Evolutionary conservation across 1,140 invertebrate species (phyloP).

Genomic region (Micrasema minimum): DNA sequence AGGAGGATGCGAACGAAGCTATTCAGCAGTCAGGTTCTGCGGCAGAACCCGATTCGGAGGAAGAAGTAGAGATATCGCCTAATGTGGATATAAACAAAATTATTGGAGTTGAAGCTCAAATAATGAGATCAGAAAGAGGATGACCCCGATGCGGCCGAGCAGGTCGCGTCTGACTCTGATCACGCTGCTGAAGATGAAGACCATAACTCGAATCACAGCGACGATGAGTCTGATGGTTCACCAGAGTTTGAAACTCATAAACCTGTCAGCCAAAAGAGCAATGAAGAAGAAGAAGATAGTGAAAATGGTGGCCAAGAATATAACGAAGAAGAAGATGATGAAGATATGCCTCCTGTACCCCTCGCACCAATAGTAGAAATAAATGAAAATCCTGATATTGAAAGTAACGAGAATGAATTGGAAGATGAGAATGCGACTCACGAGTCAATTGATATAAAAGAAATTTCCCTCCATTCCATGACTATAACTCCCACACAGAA

Average conservation of each 20-base stretch:
- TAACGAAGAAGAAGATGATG: slow-evolving; percentile 55
- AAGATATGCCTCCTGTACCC: slow-evolving; percentile 57
- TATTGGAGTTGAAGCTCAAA: slow-evolving; percentile 54
- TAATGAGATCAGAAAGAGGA: slow-evolving; percentile 40
- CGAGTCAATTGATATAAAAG: slow-evolving; percentile 50
- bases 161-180: slow-evolving; percentile 4
- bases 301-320: slow-evolving; percentile 42
- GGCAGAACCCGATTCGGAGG: slow-evolving; percentile 42
- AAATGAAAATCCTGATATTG: slow-evolving; percentile 61
- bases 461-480: slow-evolving; percentile 22
- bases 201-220: slow-evolving; percentile 17
- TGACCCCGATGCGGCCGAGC: background rate
- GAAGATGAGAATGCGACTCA: slow-evolving; percentile 57
- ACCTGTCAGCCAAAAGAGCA: slow-evolving; percentile 28
- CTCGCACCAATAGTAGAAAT: slow-evolving; percentile 63
- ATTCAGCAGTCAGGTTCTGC: slow-evolving; percentile 39
- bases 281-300: slow-evolving; percentile 51
- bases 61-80: slow-evolving; percentile 43
- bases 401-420: slow-evolving; percentile 57
- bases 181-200: slow-evolving; percentile 47
- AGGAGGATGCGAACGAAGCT: slow-evolving; percentile 24
- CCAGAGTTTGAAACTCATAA: slow-evolving; percentile 12
- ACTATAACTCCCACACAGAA: slow-evolving; percentile 62
- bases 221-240: slow-evolving; percentile 4
- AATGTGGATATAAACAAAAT: slow-evolving; percentile 51